Conservation (phyloP, 1,140 invertebrate genomes). For the Monomorium pharaonis region DNA sequence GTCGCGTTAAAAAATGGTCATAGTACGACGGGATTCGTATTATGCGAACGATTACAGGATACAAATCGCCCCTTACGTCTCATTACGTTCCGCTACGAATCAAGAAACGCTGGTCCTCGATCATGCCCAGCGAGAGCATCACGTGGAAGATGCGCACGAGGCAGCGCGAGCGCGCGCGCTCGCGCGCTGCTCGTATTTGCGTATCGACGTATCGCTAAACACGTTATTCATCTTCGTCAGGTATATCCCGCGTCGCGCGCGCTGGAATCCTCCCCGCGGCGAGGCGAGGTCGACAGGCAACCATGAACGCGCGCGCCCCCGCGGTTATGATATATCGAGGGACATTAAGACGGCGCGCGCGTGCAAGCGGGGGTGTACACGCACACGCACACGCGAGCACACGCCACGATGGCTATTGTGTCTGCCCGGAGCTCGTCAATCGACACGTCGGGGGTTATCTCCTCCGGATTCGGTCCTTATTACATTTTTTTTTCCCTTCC, state of each 20-base stretch:
- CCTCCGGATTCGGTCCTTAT: constrained; percentile 55
- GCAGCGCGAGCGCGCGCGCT: no score
- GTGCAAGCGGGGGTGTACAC: background rate
- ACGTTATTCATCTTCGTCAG: constrained; percentile 78
- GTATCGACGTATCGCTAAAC: constrained; percentile 73
- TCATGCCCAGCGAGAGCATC: constrained; percentile 45
- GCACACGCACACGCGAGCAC: background rate
- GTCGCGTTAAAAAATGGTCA: constrained; percentile 23
- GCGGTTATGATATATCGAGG: constrained; percentile 74
- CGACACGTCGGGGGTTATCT: constrained; percentile 64
- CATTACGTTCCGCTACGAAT: constrained; percentile 51
- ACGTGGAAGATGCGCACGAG: background rate
- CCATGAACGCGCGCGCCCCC: constrained; percentile 46
- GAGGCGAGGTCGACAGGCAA: constrained; percentile 49
- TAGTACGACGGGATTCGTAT: constrained; percentile 12
- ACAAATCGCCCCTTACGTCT: constrained; percentile 51
- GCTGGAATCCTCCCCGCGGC: constrained; percentile 41
- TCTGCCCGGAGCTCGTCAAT: constrained; percentile 52
- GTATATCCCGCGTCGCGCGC: constrained; percentile 59
- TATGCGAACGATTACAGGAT: constrained; percentile 40
- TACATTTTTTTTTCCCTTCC: constrained; percentile 36
- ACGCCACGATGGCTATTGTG: constrained; percentile 49
- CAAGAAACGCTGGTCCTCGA: constrained; percentile 40
- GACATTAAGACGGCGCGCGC: constrained; percentile 62
- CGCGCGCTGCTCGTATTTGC: constrained; percentile 60